Conservation (phyloP, 1,140 invertebrate genomes). For the Cydia fagiglandana region DNA sequence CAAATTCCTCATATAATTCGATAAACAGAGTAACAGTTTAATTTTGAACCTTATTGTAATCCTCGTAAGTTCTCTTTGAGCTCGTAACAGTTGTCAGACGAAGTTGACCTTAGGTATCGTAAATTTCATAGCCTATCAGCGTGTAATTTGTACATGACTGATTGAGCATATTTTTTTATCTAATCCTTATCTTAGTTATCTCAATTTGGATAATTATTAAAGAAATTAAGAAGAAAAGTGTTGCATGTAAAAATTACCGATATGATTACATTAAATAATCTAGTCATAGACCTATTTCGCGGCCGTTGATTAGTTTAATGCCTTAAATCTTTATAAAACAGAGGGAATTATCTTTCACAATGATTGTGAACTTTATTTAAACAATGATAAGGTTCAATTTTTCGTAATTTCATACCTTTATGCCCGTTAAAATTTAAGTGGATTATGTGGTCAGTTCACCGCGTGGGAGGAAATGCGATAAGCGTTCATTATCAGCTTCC, state of each 20-base stretch:
- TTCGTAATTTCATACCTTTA: background rate
- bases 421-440: background rate
- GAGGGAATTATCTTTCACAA: too few species aligned
- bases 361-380: too few species aligned
- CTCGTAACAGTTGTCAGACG: background rate
- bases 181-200: slow-evolving; percentile 1
- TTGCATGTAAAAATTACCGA: background rate
- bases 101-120: background rate
- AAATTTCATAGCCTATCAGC: background rate
- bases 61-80: background rate
- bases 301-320: too few species aligned
- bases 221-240: background rate
- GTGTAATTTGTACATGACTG: slow-evolving; percentile 19
- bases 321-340: too few species aligned
- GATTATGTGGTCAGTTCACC: slow-evolving; percentile 4
- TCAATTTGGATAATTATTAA: background rate
- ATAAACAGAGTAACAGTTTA: background rate
- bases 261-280: too few species aligned
- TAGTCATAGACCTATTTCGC: too few species aligned
- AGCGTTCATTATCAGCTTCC: slow-evolving; percentile 9
- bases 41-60: background rate
- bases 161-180: slow-evolving; percentile 20
- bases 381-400: too few species aligned
- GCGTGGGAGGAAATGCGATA: slow-evolving; percentile 24
- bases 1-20: background rate